phyloP scores from a whole-genome alignment of 2,113 vertebrate genomes.

The Stigmatopora argus region DNA sequence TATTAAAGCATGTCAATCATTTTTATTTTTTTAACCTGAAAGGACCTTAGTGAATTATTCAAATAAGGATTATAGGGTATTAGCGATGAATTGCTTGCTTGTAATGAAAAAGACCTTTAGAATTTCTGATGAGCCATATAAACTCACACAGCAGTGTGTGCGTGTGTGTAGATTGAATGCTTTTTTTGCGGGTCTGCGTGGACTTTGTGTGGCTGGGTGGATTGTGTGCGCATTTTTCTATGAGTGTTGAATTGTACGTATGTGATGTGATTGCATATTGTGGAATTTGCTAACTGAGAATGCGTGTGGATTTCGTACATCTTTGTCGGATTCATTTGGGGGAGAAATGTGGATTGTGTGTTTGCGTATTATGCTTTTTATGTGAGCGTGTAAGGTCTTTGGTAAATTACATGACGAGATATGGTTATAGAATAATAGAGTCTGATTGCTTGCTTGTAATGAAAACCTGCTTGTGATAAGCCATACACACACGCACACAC shows the following conservation, averaged over 20 bases:
- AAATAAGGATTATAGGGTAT: constrained; percentile 26
- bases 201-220: too few species aligned
- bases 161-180: background rate
- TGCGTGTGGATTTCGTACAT: background rate
- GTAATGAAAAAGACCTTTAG: background rate
- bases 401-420: constrained; percentile 6
- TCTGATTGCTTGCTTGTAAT: constrained; percentile 52
- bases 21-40: constrained; percentile 59
- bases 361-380: background rate
- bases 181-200: too few species aligned
- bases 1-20: constrained; percentile 3
- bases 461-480: constrained; percentile 20
- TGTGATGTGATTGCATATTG: too few species aligned
- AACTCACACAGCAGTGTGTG: constrained; percentile 7
- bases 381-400: constrained; percentile 2
- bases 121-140: constrained; percentile 2
- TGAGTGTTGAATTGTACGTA: too few species aligned
- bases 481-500: constrained; percentile 26
- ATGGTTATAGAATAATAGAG: constrained; percentile 28
- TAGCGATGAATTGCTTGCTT: constrained; percentile 44
- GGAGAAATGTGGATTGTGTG: background rate
- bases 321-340: background rate
- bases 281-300: too few species aligned
- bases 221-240: too few species aligned
- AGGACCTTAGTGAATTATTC: constrained; percentile 8